Conservation (phyloP, 2,888 invertebrate species). For the Cosmopolites sordidus region DNA sequence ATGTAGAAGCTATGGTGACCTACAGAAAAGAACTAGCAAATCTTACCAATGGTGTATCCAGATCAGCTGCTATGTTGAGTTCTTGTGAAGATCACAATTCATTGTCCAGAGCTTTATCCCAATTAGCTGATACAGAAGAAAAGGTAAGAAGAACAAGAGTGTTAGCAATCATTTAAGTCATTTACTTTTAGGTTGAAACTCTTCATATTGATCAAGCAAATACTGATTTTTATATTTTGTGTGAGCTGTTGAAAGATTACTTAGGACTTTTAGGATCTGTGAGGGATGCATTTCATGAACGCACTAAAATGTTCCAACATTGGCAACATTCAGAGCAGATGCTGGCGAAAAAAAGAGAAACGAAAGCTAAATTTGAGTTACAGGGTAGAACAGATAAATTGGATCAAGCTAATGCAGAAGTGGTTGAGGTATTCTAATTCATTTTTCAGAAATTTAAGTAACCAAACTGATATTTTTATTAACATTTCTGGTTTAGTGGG, state of each 20-base stretch:
- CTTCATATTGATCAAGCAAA: constrained; percentile 89
- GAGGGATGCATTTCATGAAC: constrained; percentile 73
- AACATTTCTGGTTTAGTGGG: too few species aligned
- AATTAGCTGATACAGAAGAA: constrained; percentile 84
- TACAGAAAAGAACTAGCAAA: constrained; percentile 80
- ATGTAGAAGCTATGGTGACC: constrained; percentile 81
- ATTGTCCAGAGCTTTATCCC: constrained; percentile 82
- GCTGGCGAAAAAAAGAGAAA: constrained; percentile 89
- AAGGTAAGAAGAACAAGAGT: constrained; percentile 49
- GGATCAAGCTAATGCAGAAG: constrained; percentile 84
- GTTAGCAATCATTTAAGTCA: neutral
- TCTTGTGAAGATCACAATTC: constrained; percentile 91
- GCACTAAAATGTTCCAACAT: constrained; percentile 85
- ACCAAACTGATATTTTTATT: constrained; percentile 29
- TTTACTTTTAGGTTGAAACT: constrained; percentile 64
- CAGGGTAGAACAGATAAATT: constrained; percentile 86
- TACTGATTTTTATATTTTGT: constrained; percentile 87
- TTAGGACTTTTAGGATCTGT: constrained; percentile 87
- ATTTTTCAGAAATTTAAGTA: neutral
- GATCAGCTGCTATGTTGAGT: constrained; percentile 83
- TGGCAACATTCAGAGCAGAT: constrained; percentile 97
- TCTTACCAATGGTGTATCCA: constrained; percentile 79
- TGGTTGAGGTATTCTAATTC: constrained; percentile 68
- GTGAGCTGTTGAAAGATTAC: constrained; percentile 95
- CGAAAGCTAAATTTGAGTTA: constrained; percentile 86